Percentiles rank a stretch among this genome's conserved stretches.
Evolutionary conservation across 2,888 invertebrate genomes (phyloP).

Genomic region (Trichopria drosophilae): DNA sequence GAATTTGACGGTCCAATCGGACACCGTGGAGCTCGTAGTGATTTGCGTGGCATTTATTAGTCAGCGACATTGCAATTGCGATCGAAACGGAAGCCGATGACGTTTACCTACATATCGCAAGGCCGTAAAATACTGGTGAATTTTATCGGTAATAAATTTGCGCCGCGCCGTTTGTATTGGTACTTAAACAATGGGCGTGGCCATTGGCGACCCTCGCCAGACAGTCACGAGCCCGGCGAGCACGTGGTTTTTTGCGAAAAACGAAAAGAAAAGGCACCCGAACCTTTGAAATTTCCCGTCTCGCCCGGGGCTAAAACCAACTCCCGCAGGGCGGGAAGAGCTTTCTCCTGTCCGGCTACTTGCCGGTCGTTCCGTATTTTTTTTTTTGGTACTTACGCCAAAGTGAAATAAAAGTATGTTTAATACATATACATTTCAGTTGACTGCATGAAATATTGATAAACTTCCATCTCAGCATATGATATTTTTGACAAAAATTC

Average conservation of each 20-base stretch:
- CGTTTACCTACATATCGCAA: conserved; percentile 41
- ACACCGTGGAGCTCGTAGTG: too few species aligned
- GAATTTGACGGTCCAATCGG: too few species aligned
- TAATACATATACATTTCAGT: too few species aligned
- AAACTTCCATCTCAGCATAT: too few species aligned
- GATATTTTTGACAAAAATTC: too few species aligned
- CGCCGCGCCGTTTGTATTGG: conserved; percentile 31
- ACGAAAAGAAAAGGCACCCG: too few species aligned
- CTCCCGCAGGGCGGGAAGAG: conserved; percentile 44
- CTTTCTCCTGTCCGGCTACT: conserved; percentile 55
- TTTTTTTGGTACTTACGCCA: too few species aligned
- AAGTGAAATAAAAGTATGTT: too few species aligned
- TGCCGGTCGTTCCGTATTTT: too few species aligned
- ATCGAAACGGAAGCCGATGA: conserved; percentile 42
- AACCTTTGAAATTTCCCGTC: not conserved
- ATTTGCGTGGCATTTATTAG: conserved; percentile 24
- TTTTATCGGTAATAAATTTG: conserved; percentile 54
- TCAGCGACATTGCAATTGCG: conserved; percentile 31
- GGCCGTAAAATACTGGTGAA: conserved; percentile 49
- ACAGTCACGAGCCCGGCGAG: conserved; percentile 27
- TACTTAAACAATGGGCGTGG: conserved; percentile 44
- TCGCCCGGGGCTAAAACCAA: conserved; percentile 14
- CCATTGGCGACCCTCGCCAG: conserved; percentile 11
- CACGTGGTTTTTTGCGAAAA: too few species aligned
- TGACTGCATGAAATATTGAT: too few species aligned